A percentile compares a stretch with the other conserved stretches of the same genome.
phyloP scores from a whole-genome alignment of 2,888 invertebrate species.

The Oxytorus armatus region DNA sequence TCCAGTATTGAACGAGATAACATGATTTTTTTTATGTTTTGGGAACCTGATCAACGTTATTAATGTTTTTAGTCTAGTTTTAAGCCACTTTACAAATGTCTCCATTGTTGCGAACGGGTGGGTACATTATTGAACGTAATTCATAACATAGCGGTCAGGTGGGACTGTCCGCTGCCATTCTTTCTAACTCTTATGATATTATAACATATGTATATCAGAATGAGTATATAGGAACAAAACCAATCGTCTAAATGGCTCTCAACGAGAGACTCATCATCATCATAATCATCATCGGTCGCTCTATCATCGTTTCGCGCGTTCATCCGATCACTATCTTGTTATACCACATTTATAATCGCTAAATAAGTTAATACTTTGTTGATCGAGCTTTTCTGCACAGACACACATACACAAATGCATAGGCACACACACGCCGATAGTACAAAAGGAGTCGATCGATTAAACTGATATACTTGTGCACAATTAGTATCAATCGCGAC shows the following conservation, averaged over 20 bases:
- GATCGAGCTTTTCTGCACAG: conserved; percentile 2
- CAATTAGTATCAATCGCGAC: conserved; percentile 63
- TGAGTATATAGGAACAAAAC: background rate
- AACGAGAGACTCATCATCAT: conserved; percentile 23
- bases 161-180: background rate
- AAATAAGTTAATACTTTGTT: conserved; percentile 39
- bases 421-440: background rate
- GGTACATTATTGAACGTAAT: conserved; percentile 43
- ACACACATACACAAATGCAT: conserved; percentile 10
- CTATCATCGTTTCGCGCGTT: conserved; percentile 39
- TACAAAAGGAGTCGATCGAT: conserved; percentile 44
- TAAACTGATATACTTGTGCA: conserved; percentile 54
- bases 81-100: too few relatives aligned
- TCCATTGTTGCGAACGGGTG: background rate
- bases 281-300: conserved; percentile 38
- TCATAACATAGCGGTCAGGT: conserved; percentile 30
- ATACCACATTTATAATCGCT: conserved; percentile 49
- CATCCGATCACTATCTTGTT: conserved; percentile 44
- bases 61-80: too few relatives aligned
- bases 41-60: too few relatives aligned
- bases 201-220: background rate
- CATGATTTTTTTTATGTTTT: too few relatives aligned
- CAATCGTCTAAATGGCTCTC: conserved; percentile 46
- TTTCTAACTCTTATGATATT: background rate
- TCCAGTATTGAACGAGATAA: too few relatives aligned